These are phyloP conservation scores for Cisticola juncidis DNA, from an alignment of 2,113 vertebrate genomes.

Conservation along the genomic window DNA sequence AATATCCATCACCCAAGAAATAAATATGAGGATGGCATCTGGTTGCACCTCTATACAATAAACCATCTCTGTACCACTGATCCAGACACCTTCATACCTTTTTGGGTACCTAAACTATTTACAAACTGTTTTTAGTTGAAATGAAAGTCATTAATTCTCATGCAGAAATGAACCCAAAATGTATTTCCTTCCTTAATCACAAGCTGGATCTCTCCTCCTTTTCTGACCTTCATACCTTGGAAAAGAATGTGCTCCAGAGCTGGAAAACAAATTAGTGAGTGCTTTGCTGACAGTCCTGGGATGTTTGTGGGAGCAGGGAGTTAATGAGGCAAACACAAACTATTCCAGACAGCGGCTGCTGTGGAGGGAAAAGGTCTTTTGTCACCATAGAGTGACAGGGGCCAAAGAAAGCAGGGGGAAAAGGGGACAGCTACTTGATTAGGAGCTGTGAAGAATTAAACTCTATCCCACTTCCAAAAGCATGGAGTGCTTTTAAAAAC, in stretches of 20 bases:
- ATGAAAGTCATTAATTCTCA: neutral
- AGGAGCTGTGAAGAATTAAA: neutral
- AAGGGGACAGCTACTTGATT: neutral
- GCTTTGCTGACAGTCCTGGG: neutral
- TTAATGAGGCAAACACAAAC: slow-evolving; percentile 25
- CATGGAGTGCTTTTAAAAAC: neutral
- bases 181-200: neutral
- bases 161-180: neutral
- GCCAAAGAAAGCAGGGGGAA: neutral
- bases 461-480: neutral
- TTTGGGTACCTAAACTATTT: neutral
- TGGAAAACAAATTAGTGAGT: slow-evolving; percentile 6
- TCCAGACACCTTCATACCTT: neutral
- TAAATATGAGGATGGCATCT: neutral
- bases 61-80: neutral
- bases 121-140: neutral
- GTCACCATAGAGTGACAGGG: neutral
- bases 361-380: neutral
- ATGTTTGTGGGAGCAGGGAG: neutral
- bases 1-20: neutral
- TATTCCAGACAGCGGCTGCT: neutral
- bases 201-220: neutral
- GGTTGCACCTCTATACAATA: neutral
- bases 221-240: slow-evolving; percentile 10
- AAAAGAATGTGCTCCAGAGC: neutral